phyloP scores from a whole-genome alignment of 2,888 invertebrate genomes.

The Microctonus brassicae region DNA sequence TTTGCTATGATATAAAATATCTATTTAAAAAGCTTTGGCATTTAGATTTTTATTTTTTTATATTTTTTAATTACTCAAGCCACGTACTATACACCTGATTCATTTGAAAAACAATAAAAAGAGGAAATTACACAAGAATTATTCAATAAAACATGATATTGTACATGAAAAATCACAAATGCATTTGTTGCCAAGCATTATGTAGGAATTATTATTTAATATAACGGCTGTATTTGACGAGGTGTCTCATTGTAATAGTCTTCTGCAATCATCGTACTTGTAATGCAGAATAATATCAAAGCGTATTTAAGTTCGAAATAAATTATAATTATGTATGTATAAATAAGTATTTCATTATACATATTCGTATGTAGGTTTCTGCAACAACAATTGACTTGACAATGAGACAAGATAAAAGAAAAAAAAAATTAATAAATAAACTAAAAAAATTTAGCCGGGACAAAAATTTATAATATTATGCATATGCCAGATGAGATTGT shows the following conservation, averaged over 20 bases:
- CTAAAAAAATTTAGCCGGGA: background rate
- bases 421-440: too few relatives aligned
- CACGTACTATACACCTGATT: too few relatives aligned
- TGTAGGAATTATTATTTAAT: background rate
- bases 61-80: too few relatives aligned
- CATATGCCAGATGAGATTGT: background rate
- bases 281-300: constrained; percentile 49
- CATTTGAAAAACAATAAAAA: constrained; percentile 31
- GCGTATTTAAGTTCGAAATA: constrained; percentile 50
- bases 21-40: background rate
- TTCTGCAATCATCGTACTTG: constrained; percentile 65
- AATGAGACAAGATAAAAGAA: too few relatives aligned
- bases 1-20: background rate
- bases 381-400: too few relatives aligned
- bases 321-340: constrained; percentile 68
- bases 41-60: too few relatives aligned
- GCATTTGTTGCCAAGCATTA: background rate
- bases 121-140: constrained; percentile 57
- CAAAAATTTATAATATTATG: background rate
- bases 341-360: constrained; percentile 38
- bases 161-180: background rate
- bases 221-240: constrained; percentile 39
- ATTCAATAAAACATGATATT: constrained; percentile 55
- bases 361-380: background rate
- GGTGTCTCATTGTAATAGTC: constrained; percentile 67